phyloP scores from a whole-genome alignment of 1,140 invertebrate species.

The Subanguina moxae region DNA sequence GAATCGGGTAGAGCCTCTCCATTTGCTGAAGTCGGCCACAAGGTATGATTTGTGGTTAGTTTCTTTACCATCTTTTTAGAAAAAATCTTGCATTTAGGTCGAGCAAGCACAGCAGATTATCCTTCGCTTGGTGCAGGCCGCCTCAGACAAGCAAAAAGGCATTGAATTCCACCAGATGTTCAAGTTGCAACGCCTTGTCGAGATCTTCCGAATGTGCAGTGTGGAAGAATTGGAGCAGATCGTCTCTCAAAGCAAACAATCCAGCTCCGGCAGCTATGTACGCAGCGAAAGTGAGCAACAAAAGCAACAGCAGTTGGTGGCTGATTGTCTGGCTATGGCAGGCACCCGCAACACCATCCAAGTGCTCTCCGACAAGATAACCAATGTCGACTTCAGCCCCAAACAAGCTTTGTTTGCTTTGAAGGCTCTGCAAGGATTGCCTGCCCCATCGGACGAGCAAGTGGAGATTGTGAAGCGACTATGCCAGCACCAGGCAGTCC shows the following conservation, averaged over 20 bases:
- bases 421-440: conserved; percentile 17
- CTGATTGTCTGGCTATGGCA: conserved; percentile 36
- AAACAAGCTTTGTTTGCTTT: conserved; percentile 26
- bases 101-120: conserved; percentile 22
- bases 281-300: conserved; percentile 18
- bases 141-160: conserved; percentile 21
- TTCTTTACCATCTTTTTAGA: neutral
- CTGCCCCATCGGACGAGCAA: conserved; percentile 38
- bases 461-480: neutral
- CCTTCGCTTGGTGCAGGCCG: conserved; percentile 7
- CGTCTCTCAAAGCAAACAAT: neutral
- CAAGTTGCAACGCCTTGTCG: conserved; percentile 33
- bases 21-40: conserved; percentile 18
- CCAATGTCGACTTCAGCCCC: conserved; percentile 10
- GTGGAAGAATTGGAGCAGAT: conserved; percentile 26
- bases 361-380: conserved; percentile 29
- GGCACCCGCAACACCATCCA: conserved; percentile 41
- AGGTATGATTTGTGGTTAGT: conserved; percentile 13
- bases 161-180: conserved; percentile 22
- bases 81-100: conserved; percentile 9
- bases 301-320: conserved; percentile 24
- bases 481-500: conserved; percentile 26
- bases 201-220: conserved; percentile 35
- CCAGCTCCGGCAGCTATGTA: neutral
- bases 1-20: conserved; percentile 24